Evolutionary conservation across 1,140 invertebrate species (phyloP), one percentile per base, ranked within the genome.

Genomic region (Saxidomus purpurata): DNA sequence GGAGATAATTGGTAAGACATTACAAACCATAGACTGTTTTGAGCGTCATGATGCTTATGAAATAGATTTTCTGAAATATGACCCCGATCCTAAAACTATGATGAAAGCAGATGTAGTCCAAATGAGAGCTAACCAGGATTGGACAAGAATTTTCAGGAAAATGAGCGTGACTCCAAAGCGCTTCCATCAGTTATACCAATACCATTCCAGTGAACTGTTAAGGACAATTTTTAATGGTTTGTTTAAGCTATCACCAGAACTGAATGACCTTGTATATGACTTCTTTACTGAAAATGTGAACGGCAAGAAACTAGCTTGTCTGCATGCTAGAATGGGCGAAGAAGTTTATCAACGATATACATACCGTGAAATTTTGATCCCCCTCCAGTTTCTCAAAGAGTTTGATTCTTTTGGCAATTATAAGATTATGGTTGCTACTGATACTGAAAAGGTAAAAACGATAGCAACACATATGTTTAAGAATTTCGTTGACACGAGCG

Each of bases 301-400:
- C 17, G 83, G 49, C 8, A 86, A 71, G n/a, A 71, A 86, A 38
- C 38, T 86, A 52, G 83, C 69, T n/a, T 86, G 83, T 76, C 22
- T 86, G 11, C 83, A 86, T 76, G 83, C 83, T n/a, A 22, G 83
- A 40, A 86, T 86, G 83, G 83, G 83, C 13, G 83, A 74, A 49
- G 67, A 36, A 31, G 49, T 19, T 34, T 55, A 52, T 52, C 15
- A 36, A 74, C 40, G 83, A 25, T 86, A 86, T 38, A 55, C 40
- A 2, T 38, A 47, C 9, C 25, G 25, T 13, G 67, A 77, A 49
- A 87, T 87, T 1, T 49, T 43, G 52, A 31, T 38, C 4, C 31
- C 76, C 6, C 52, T 87, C 8, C 15, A 61, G 4, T 79, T 87
- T 49, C 28, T 87, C 3, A 38, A 79, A 59, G 31, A 38, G 2